phyloP scores from a whole-genome alignment of 2,113 vertebrate genomes.

The Electrona antarctica region DNA sequence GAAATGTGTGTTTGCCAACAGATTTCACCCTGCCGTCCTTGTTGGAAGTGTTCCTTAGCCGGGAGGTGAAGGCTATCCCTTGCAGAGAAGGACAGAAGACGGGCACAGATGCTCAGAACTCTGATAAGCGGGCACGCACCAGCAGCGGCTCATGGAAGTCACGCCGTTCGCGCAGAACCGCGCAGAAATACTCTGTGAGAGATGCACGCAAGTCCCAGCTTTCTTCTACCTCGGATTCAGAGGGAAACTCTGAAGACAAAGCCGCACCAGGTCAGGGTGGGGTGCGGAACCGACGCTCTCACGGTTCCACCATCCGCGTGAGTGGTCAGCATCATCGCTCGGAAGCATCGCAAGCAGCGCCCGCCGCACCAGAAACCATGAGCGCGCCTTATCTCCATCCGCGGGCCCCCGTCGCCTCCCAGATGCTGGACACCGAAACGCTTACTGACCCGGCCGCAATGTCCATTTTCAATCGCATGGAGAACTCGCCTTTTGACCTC shows the following conservation, averaged over 20 bases:
- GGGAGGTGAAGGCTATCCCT: constrained; percentile 78
- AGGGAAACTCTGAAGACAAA: constrained; percentile 88
- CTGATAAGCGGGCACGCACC: constrained; percentile 70
- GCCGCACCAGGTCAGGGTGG: constrained; percentile 35
- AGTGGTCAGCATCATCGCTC: constrained; percentile 66
- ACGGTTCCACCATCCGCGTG: constrained; percentile 77
- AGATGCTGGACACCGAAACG: constrained; percentile 69
- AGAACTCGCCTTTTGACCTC: constrained; percentile 93
- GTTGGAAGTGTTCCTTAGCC: constrained; percentile 81
- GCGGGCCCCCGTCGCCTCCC: constrained; percentile 53
- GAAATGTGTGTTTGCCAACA: constrained; percentile 58
- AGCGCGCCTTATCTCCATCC: constrained; percentile 68
- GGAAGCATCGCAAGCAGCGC: constrained; percentile 53
- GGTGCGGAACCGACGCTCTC: constrained; percentile 77
- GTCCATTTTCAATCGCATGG: constrained; percentile 79
- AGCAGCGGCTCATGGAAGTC: constrained; percentile 80
- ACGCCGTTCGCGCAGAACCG: constrained; percentile 78
- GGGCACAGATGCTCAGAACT: constrained; percentile 74
- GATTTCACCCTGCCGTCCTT: constrained; percentile 88
- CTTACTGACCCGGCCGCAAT: constrained; percentile 82
- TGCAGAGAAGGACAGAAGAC: constrained; percentile 82
- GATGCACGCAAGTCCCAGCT: constrained; percentile 89
- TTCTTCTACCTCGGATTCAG: constrained; percentile 94
- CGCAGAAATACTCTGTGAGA: constrained; percentile 87
- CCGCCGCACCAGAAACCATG: constrained; percentile 65